Evolutionary conservation across 2,888 invertebrate species (phyloP).

Genomic region (Isotomurus palustris): DNA sequence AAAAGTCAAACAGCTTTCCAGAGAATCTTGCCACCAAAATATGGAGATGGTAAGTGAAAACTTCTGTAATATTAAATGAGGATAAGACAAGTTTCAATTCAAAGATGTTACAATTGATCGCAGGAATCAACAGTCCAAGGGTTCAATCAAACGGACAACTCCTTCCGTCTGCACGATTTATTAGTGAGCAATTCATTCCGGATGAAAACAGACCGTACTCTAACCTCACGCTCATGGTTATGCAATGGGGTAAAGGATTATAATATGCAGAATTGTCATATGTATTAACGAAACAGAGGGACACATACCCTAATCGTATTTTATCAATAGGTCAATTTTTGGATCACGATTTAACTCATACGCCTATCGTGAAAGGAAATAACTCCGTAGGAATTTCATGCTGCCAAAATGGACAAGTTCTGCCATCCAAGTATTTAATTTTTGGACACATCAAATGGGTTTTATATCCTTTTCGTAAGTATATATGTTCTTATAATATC

Average conservation of each 20-base stretch:
- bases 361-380: constrained; percentile 45
- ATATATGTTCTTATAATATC: neutral
- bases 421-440: constrained; percentile 22
- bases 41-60: constrained; percentile 57
- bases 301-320: neutral
- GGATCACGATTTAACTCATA: constrained; percentile 45
- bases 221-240: constrained; percentile 45
- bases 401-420: constrained; percentile 48
- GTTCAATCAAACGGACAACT: constrained; percentile 49
- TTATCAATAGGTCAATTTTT: constrained; percentile 40
- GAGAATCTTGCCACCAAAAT: constrained; percentile 63
- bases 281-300: neutral
- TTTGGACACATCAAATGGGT: neutral
- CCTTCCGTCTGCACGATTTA: constrained; percentile 48
- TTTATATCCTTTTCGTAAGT: neutral
- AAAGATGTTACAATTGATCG: neutral
- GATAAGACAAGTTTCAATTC: neutral
- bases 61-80: neutral
- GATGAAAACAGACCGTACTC: constrained; percentile 45
- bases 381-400: constrained; percentile 50
- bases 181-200: constrained; percentile 48
- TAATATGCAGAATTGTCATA: neutral
- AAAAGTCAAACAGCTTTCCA: constrained; percentile 53
- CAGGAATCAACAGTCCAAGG: constrained; percentile 42
- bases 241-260: constrained; percentile 44